phyloP scores from a whole-genome alignment of 1,140 invertebrate species.

The Papilio xuthus region DNA sequence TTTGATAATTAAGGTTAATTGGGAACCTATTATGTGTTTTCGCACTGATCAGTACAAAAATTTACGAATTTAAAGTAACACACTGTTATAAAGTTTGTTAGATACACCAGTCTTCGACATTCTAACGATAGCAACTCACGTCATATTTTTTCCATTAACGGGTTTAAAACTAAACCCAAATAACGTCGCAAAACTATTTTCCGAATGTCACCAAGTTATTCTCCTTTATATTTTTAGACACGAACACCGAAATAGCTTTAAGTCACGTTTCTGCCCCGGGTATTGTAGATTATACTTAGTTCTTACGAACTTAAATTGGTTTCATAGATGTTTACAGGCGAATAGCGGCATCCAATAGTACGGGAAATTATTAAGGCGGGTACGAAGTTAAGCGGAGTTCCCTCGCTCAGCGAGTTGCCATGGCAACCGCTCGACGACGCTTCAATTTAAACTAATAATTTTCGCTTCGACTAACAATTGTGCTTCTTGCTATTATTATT shows the following conservation, averaged over 20 bases:
- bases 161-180: not conserved
- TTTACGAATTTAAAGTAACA: not conserved
- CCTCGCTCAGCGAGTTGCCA: slow-evolving; percentile 57
- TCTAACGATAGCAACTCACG: not conserved
- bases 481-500: not conserved
- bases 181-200: not conserved
- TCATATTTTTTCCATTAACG: not conserved
- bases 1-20: too few species aligned
- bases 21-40: too few species aligned
- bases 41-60: not conserved
- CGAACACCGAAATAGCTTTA: slow-evolving; percentile 21
- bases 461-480: slow-evolving; percentile 10
- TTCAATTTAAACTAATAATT: slow-evolving; percentile 54
- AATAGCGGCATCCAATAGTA: slow-evolving; percentile 62
- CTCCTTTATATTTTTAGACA: slow-evolving; percentile 19
- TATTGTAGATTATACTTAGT: slow-evolving; percentile 39
- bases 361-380: slow-evolving; percentile 68
- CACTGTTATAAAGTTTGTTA: not conserved
- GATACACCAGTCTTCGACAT: not conserved
- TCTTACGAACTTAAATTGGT: slow-evolving; percentile 60
- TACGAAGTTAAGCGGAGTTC: slow-evolving; percentile 46
- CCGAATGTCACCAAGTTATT: not conserved
- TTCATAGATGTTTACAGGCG: slow-evolving; percentile 59
- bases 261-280: slow-evolving; percentile 38
- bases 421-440: slow-evolving; percentile 52